Percentiles rank a stretch among this genome's conserved stretches.
phyloP scores from a whole-genome alignment of 2,113 vertebrate species.

The Hydrochoerus hydrochaeris region DNA sequence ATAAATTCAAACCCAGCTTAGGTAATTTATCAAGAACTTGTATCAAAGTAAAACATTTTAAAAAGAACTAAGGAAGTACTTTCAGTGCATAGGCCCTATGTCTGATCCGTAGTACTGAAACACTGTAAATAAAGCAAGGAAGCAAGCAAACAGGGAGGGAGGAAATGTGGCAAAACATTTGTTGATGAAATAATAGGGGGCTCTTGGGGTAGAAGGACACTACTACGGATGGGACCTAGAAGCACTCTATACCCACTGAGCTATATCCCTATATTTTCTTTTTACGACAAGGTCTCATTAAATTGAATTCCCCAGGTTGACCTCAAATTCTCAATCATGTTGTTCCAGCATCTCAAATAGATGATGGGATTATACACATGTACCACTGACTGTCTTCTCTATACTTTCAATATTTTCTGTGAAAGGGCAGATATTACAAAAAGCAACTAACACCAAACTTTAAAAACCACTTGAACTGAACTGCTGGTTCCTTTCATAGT shows the following conservation, averaged over 20 bases:
- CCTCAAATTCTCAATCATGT: neutral
- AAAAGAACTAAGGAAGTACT: no score
- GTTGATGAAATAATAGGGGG: neutral
- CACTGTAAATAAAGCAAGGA: no score
- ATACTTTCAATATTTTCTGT: conserved; percentile 22
- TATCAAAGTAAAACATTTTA: no score
- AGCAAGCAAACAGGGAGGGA: neutral
- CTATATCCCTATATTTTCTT: neutral
- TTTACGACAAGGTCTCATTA: neutral
- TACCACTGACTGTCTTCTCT: neutral
- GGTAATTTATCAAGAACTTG: no score
- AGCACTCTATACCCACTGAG: neutral
- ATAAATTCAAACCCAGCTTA: no score
- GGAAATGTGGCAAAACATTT: neutral
- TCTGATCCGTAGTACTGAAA: no score
- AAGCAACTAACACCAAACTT: conserved; percentile 37
- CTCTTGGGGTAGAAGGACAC: neutral
- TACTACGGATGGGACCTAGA: neutral
- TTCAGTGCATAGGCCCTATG: no score
- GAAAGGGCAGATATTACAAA: neutral
- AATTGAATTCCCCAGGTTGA: neutral
- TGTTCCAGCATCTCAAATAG: neutral
- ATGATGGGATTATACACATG: neutral
- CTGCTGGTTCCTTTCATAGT: no score
- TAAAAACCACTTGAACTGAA: neutral